A percentile compares a stretch with the other conserved stretches of the same genome.
Conservation (phyloP, 2,888 invertebrate genomes). For the Pterostichus madidus region DNA sequence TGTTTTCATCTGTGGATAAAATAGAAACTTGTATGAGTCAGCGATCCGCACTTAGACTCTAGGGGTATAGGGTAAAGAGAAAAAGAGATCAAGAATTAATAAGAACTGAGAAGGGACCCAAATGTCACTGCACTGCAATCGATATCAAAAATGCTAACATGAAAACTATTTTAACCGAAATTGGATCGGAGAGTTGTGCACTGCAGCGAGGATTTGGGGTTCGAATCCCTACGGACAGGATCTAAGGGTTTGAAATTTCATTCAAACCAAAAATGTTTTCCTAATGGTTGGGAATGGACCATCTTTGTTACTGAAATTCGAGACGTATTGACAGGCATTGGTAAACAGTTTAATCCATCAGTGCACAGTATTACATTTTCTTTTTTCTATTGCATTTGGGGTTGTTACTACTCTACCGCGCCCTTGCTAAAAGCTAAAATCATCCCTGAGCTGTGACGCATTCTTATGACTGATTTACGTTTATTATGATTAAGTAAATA, state of each 20-base stretch:
- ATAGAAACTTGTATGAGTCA: no score
- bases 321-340: conserved; percentile 26
- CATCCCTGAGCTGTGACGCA: no score
- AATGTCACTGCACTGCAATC: conserved; percentile 67
- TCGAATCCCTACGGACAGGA: conserved; percentile 43
- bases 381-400: conserved; percentile 10
- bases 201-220: conserved; percentile 27
- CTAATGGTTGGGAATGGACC: conserved; percentile 33
- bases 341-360: conserved; percentile 61
- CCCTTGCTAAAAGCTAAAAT: no score
- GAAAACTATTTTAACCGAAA: conserved; percentile 74
- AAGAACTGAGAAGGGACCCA: neutral
- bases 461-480: no score
- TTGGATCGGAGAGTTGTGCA: conserved; percentile 72
- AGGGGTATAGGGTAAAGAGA: no score
- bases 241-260: conserved; percentile 61
- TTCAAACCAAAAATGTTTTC: conserved; percentile 66
- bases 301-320: conserved; percentile 55
- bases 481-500: no score
- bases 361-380: conserved; percentile 25
- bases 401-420: neutral
- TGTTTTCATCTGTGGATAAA: no score
- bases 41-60: no score
- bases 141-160: conserved; percentile 72
- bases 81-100: conserved; percentile 25